Percentiles rank a stretch among this genome's conserved stretches.
phyloP scores from a whole-genome alignment of 2,888 invertebrate species.

The Plagiodera versicolora region DNA sequence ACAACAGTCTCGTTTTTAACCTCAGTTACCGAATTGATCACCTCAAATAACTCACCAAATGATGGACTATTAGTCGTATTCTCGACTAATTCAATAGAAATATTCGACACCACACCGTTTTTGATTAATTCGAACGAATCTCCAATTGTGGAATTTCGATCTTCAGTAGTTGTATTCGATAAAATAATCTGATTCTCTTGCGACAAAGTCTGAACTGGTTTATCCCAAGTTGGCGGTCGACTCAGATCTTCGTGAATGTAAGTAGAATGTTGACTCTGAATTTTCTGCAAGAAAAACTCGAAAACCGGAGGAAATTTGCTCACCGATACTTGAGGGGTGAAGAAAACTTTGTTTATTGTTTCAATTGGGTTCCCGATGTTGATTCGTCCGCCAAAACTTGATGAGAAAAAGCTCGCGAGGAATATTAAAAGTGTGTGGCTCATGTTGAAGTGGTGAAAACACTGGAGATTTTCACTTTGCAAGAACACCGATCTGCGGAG shows the following conservation, averaged over 20 bases:
- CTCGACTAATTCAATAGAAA: background rate
- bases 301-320: conserved; percentile 67
- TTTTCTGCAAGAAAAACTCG: conserved; percentile 68
- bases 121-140: background rate
- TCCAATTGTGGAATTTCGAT: background rate
- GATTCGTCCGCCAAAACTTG: background rate
- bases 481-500: background rate
- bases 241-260: conserved; percentile 62
- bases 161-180: conserved; percentile 10
- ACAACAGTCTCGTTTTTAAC: conserved; percentile 24
- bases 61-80: background rate
- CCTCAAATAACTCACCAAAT: conserved; percentile 19
- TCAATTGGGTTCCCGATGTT: conserved; percentile 8
- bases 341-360: conserved; percentile 25
- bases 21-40: conserved; percentile 12
- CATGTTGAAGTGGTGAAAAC: conserved; percentile 12
- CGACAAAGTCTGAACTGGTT: conserved; percentile 46
- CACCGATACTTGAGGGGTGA: conserved; percentile 35
- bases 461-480: conserved; percentile 19
- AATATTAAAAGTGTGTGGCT: conserved; percentile 10
- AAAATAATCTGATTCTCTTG: conserved; percentile 34
- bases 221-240: conserved; percentile 51
- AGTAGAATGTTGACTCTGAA: conserved; percentile 72
- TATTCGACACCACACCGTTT: background rate
- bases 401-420: conserved; percentile 2